phyloP scores from a whole-genome alignment of 53 echinoderm and acorn worm genomes.

The Paracentrotus lividus region DNA sequence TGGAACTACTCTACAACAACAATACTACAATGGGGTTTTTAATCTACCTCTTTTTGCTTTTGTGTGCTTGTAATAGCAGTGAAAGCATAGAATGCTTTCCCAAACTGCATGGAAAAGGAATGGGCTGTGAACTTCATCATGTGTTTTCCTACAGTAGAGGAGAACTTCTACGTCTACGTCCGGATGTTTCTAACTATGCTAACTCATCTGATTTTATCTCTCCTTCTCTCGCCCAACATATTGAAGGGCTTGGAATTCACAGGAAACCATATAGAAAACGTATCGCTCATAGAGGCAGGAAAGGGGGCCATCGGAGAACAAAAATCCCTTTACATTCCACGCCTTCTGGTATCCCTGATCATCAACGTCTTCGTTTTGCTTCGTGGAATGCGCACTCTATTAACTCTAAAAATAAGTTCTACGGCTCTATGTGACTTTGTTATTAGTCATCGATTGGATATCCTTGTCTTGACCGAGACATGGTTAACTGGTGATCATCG shows the following conservation, averaged over 20 bases:
- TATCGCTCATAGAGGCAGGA: not conserved
- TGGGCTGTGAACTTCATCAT: not conserved
- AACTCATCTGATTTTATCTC: not conserved
- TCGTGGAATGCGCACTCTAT: constrained; percentile 53
- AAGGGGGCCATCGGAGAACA: constrained; percentile 1
- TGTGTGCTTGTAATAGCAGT: not conserved
- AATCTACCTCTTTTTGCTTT: too few relatives aligned
- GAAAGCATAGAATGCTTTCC: not conserved
- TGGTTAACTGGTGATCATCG: constrained; percentile 17
- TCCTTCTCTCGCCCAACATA: not conserved
- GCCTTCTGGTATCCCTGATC: not conserved
- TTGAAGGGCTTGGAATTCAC: not conserved
- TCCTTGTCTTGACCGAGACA: not conserved
- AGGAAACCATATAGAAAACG: not conserved
- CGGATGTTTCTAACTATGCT: too few relatives aligned
- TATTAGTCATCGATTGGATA: not conserved
- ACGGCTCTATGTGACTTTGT: constrained; percentile 52
- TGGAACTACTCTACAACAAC: too few relatives aligned
- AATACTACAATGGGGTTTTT: too few relatives aligned
- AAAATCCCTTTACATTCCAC: not conserved
- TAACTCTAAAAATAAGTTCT: constrained; percentile 46
- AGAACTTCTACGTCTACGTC: too few relatives aligned
- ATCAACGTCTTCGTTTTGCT: constrained; percentile 47
- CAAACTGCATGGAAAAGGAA: not conserved
- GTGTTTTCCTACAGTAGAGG: too few relatives aligned